phyloP scores from a whole-genome alignment of 2,113 vertebrate species.

The Candoia aspera region DNA sequence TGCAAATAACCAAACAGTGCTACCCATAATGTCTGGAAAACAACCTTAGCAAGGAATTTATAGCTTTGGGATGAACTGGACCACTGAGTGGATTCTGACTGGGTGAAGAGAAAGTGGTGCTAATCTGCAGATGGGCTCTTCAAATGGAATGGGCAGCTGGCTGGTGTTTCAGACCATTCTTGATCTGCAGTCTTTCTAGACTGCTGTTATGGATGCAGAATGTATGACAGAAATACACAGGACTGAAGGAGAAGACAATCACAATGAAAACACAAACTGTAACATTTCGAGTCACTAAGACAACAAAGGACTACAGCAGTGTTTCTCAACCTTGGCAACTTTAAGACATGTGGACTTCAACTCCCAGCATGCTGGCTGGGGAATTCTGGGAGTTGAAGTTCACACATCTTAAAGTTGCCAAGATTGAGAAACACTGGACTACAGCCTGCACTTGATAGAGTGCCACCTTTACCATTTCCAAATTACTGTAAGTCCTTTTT shows the following conservation, averaged over 20 bases:
- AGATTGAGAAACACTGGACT: neutral
- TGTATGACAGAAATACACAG: neutral
- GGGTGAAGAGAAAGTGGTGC: neutral
- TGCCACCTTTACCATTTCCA: too few species aligned
- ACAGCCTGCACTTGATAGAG: neutral
- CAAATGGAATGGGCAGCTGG: neutral
- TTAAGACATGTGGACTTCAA: too few species aligned
- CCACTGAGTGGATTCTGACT: neutral
- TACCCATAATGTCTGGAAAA: neutral
- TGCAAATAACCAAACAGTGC: slow-evolving; percentile 10
- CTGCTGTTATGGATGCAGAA: neutral
- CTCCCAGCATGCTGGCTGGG: too few species aligned
- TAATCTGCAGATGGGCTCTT: neutral
- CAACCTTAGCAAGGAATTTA: neutral
- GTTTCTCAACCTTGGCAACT: too few species aligned
- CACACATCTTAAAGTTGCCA: too few species aligned
- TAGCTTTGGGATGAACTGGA: neutral
- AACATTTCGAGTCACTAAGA: neutral
- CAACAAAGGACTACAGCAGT: neutral
- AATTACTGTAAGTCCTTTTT: too few species aligned
- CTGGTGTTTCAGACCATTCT: neutral
- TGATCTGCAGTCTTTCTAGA: too few species aligned
- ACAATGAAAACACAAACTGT: neutral
- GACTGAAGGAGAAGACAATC: neutral
- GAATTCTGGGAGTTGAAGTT: too few species aligned